These are phyloP conservation scores for Leucopternis melanops DNA, from an alignment of 2,113 vertebrate genomes.

Conservation along the genomic window DNA sequence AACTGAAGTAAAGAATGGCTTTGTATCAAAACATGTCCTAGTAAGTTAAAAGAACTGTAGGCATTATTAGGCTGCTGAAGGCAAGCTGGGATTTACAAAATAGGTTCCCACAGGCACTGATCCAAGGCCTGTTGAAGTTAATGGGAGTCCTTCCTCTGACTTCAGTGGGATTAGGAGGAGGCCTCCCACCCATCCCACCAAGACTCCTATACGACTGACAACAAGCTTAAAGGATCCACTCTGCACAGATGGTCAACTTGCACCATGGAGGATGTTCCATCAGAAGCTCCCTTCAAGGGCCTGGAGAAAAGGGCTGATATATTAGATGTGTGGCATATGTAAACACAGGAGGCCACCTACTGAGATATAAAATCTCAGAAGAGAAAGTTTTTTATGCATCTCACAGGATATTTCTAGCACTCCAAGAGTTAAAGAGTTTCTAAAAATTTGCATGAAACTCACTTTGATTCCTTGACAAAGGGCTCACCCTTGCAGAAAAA, in stretches of 20 bases:
- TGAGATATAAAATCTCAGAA: not conserved
- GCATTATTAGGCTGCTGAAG: not conserved
- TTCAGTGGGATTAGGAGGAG: not conserved
- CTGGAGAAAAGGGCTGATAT: not conserved
- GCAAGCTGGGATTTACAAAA: slow-evolving; percentile 3
- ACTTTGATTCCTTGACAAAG: not conserved
- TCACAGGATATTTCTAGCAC: not conserved
- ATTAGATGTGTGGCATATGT: not conserved
- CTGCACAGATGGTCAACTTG: not conserved
- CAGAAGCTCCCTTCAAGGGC: not conserved
- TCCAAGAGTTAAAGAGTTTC: not conserved
- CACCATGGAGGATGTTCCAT: not conserved
- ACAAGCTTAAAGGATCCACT: not conserved
- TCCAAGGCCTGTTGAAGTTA: not conserved
- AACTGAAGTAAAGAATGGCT: not conserved
- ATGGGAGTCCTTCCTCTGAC: not conserved
- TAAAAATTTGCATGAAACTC: not conserved
- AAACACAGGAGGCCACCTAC: not conserved
- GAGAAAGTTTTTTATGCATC: not conserved
- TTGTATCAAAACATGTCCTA: not conserved
- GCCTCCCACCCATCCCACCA: not conserved
- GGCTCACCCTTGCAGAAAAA: not conserved
- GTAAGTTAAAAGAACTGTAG: not conserved
- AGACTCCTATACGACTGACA: not conserved
- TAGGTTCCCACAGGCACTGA: slow-evolving; percentile 2